Evolutionary conservation across 2,113 vertebrate genomes (phyloP).

Genomic region (Mungos mungo): DNA sequence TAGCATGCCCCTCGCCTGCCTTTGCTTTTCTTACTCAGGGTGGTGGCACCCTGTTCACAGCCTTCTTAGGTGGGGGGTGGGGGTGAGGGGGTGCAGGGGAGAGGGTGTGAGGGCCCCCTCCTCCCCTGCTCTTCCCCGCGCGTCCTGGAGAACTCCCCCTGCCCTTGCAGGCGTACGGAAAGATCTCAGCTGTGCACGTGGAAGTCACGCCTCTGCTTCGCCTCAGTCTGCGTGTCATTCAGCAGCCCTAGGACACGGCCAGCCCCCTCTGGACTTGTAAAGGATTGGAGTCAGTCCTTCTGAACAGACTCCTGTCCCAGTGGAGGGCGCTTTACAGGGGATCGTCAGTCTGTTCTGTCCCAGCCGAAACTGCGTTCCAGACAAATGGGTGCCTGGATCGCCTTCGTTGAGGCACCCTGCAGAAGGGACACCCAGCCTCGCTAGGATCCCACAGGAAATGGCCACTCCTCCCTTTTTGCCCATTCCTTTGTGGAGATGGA

Average conservation of each 20-base stretch:
- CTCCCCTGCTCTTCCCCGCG: fast-evolving
- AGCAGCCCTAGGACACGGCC: fast-evolving
- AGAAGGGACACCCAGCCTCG: neutral
- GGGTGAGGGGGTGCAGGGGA: too few relatives aligned
- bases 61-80: fast-evolving
- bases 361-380: neutral
- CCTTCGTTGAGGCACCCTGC: neutral
- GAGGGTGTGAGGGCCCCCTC: too few relatives aligned
- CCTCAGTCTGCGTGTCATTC: neutral
- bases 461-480: neutral
- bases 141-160: neutral
- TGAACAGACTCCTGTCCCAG: fast-evolving
- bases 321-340: neutral
- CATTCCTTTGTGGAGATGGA: neutral
- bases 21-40: neutral
- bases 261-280: too few relatives aligned
- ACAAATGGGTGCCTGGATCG: fast-evolving
- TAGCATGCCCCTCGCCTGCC: neutral
- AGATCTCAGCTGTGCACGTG: fast-evolving
- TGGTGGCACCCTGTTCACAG: fast-evolving
- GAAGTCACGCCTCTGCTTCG: neutral
- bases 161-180: fast-evolving
- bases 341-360: neutral
- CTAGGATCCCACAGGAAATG: neutral
- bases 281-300: too few relatives aligned